Conservation (phyloP, 1,140 invertebrate species). For the Heterodera schachtii region DNA sequence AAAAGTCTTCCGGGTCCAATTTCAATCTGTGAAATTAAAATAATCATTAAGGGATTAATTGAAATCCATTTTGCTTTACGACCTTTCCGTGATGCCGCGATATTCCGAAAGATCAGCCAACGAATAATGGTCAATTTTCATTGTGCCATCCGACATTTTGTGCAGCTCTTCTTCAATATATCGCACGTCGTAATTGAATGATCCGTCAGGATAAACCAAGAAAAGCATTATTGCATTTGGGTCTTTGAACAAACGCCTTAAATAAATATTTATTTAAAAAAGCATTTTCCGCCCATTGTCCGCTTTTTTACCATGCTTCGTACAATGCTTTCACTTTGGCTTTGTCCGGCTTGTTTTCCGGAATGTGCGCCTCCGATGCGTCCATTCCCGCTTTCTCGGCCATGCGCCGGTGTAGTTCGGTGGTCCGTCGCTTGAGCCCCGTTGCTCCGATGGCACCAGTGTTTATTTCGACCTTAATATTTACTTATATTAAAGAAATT, state of each 20-base stretch:
- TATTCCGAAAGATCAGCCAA: conserved; percentile 70
- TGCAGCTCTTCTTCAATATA: conserved; percentile 84
- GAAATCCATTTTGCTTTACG: no score
- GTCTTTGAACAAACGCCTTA: conserved; percentile 41
- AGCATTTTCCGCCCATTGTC: not conserved
- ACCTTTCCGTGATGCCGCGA: conserved; percentile 15
- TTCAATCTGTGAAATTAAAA: not conserved
- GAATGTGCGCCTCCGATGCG: conserved; percentile 25
- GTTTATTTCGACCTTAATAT: no score
- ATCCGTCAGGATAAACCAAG: conserved; percentile 80
- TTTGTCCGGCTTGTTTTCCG: conserved; percentile 53
- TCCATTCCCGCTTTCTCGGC: not conserved
- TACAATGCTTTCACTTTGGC: conserved; percentile 51
- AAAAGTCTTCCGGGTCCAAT: conserved; percentile 31
- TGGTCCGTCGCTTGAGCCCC: no score
- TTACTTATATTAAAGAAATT: no score
- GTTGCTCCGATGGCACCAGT: no score
- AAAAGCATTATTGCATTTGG: conserved; percentile 78
- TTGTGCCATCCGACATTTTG: conserved; percentile 67
- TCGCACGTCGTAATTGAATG: conserved; percentile 74
- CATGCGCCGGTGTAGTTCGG: not conserved
- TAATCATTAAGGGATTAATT: no score
- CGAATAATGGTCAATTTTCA: conserved; percentile 76
- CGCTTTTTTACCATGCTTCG: conserved; percentile 49
- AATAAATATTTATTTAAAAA: not conserved